A percentile compares a stretch with the other conserved stretches of the same genome.
Conservation (phyloP, 1,140 invertebrate species). For the Drosophila funebris region DNA sequence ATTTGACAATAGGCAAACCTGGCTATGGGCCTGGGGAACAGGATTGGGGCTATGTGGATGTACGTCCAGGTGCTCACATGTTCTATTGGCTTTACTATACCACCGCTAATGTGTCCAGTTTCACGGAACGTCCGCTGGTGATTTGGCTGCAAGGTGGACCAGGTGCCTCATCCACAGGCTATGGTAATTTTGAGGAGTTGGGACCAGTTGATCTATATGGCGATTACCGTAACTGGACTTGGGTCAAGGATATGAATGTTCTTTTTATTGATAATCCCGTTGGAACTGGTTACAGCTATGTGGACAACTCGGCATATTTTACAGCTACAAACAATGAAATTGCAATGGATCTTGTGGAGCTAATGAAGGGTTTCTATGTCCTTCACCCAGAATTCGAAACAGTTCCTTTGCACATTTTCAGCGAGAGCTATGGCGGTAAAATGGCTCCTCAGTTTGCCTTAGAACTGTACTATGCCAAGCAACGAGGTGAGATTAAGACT, state of each 20-base stretch:
- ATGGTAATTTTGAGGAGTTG: constrained; percentile 91
- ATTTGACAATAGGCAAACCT: constrained; percentile 46
- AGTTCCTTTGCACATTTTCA: constrained; percentile 91
- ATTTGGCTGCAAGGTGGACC: constrained; percentile 92
- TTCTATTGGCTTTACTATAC: constrained; percentile 94
- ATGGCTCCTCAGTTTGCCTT: constrained; percentile 92
- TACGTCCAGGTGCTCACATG: constrained; percentile 89
- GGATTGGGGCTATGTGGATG: constrained; percentile 88
- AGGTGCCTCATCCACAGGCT: constrained; percentile 90
- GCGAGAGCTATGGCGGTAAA: constrained; percentile 95
- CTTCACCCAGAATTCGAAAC: constrained; percentile 87
- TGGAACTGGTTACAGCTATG: constrained; percentile 94
- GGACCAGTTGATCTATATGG: constrained; percentile 89
- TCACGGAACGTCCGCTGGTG: constrained; percentile 88
- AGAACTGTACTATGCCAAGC: constrained; percentile 86
- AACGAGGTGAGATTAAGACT: constrained; percentile 86
- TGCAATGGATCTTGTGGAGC: constrained; percentile 89
- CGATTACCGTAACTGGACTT: constrained; percentile 88
- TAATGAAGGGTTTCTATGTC: constrained; percentile 88
- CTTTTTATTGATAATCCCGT: constrained; percentile 95
- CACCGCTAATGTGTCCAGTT: constrained; percentile 85
- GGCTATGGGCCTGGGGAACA: constrained; percentile 87
- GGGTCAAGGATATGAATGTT: constrained; percentile 92
- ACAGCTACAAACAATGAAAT: constrained; percentile 90
- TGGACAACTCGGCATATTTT: constrained; percentile 85